These are phyloP conservation scores for Rapana venosa DNA, from an alignment of 2,888 invertebrate species.

Conservation along the genomic window DNA sequence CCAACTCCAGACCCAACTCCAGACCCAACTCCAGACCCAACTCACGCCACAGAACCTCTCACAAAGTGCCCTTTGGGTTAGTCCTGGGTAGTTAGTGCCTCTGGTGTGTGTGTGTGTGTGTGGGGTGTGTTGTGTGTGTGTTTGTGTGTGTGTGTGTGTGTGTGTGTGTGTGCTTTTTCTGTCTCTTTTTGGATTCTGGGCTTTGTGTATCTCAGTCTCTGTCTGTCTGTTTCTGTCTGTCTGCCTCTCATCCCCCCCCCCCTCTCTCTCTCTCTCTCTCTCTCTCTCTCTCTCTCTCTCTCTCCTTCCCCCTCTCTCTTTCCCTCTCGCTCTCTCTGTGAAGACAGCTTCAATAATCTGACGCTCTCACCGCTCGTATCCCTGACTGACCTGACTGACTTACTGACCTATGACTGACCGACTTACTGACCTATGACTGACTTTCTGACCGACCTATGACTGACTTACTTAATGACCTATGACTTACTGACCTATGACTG, in stretches of 20 bases:
- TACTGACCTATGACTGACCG: too few species aligned
- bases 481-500: too few species aligned
- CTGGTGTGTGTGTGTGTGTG: not conserved
- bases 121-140: not conserved
- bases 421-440: too few species aligned
- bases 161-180: not conserved
- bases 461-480: too few species aligned
- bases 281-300: not conserved
- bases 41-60: slow-evolving; percentile 72
- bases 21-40: slow-evolving; percentile 66
- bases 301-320: not conserved
- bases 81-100: not conserved
- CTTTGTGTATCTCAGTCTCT: not conserved
- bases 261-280: not conserved
- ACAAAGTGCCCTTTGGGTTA: slow-evolving; percentile 68
- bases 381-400: too few species aligned
- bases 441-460: too few species aligned
- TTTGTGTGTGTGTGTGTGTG: not conserved
- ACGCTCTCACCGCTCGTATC: too few species aligned
- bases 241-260: too few species aligned
- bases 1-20: slow-evolving; percentile 23
- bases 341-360: too few species aligned
- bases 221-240: too few species aligned
- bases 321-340: not conserved
- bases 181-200: too few species aligned